phyloP scores from a whole-genome alignment of 1,140 invertebrate genomes.

The Neomicropteryx cornuta region DNA sequence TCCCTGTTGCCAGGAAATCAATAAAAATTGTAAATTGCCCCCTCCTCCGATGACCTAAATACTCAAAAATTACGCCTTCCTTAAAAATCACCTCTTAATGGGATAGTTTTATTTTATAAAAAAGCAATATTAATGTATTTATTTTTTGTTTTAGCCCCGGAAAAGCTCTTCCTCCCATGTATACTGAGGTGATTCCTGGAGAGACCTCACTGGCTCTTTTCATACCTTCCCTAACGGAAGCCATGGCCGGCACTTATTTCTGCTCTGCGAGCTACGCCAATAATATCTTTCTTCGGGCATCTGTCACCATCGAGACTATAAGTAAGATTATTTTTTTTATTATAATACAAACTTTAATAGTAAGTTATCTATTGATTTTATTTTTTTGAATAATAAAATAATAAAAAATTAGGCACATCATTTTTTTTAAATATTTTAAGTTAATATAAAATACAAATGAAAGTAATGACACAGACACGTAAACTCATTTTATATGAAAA shows the following conservation, averaged over 20 bases:
- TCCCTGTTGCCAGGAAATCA: background rate
- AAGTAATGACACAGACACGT: background rate
- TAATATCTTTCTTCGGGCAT: slow-evolving; percentile 48
- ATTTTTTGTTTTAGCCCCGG: slow-evolving; percentile 14
- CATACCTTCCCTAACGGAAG: slow-evolving; percentile 60
- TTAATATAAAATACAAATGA: background rate
- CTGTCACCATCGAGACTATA: slow-evolving; percentile 61
- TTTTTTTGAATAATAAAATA: background rate
- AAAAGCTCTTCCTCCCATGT: slow-evolving; percentile 45
- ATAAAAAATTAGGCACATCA: background rate
- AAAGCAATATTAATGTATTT: background rate
- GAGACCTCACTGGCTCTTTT: slow-evolving; percentile 54
- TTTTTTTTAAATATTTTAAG: background rate
- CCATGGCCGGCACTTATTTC: slow-evolving; percentile 71
- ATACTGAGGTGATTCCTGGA: slow-evolving; percentile 49
- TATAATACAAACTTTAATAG: slow-evolving; percentile 8
- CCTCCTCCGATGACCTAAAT: background rate
- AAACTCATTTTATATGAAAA: background rate
- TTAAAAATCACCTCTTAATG: background rate
- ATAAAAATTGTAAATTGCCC: background rate
- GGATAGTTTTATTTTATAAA: background rate
- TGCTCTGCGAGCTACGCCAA: slow-evolving; percentile 70
- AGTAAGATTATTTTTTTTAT: slow-evolving; percentile 38
- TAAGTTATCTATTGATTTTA: slow-evolving; percentile 2
- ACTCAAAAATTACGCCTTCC: background rate